Conservation (phyloP, 2,113 vertebrate genomes). For the Orthochromis malagaraziensis region DNA sequence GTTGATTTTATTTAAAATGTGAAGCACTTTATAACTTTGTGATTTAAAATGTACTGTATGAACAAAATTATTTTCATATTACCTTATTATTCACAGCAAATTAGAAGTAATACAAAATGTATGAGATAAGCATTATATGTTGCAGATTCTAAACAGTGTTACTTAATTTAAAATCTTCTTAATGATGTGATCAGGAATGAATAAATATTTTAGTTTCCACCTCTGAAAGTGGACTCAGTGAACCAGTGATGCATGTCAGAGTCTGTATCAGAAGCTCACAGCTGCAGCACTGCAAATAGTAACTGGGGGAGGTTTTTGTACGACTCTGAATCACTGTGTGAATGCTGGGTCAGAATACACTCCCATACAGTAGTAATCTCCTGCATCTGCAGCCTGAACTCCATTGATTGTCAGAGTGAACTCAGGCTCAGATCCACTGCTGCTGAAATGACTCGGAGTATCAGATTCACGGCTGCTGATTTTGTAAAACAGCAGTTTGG, state of each 20-base stretch:
- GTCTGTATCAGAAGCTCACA: not conserved
- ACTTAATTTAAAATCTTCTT: not conserved
- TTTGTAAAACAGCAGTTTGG: not conserved
- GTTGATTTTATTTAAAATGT: too few species aligned
- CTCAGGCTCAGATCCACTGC: slow-evolving; percentile 33
- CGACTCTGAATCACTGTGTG: slow-evolving; percentile 26
- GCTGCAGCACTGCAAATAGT: not conserved
- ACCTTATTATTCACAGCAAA: accelerated
- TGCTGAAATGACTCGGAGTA: slow-evolving; percentile 24
- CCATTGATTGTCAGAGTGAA: slow-evolving; percentile 50
- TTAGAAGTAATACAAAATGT: accelerated
- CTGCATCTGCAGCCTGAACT: slow-evolving; percentile 39
- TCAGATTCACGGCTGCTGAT: not conserved
- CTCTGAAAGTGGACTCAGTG: accelerated
- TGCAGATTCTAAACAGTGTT: accelerated
- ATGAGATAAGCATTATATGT: accelerated
- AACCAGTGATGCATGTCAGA: accelerated
- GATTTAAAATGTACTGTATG: accelerated
- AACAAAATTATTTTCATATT: accelerated
- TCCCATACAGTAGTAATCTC: slow-evolving; percentile 45
- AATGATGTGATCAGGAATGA: not conserved
- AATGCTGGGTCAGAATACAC: accelerated
- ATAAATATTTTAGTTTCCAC: not conserved
- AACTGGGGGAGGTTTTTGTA: slow-evolving; percentile 41
- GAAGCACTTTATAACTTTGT: accelerated